These are phyloP conservation scores for Urocynchramus pylzowi DNA, from an alignment of 2,113 vertebrate genomes.

Conservation along the genomic window DNA sequence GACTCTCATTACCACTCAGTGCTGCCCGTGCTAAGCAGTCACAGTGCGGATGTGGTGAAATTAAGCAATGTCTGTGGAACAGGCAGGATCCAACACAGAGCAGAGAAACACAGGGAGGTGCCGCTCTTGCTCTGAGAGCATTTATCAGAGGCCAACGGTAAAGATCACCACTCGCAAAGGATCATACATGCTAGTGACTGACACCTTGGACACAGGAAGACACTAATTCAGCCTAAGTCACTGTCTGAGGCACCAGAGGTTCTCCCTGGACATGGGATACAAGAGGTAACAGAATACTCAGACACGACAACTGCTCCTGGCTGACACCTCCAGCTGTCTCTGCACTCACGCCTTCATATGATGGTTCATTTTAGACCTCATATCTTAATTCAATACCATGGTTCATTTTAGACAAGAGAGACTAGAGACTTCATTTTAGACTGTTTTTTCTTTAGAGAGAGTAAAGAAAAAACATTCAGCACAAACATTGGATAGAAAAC, in stretches of 20 bases:
- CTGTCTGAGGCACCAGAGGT: background rate
- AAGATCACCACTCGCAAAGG: background rate
- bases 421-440: no score
- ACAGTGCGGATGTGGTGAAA: background rate
- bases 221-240: background rate
- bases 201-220: fast-evolving
- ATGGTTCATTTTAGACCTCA: background rate
- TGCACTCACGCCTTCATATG: fast-evolving
- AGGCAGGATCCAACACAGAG: background rate
- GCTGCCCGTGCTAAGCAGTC: background rate
- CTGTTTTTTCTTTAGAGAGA: no score
- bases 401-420: background rate
- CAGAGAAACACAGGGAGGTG: background rate
- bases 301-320: background rate
- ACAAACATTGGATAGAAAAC: background rate
- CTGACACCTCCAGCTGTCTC: background rate
- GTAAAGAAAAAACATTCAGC: background rate
- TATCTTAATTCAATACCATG: fast-evolving
- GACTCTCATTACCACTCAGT: background rate
- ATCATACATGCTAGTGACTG: no score
- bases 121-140: background rate
- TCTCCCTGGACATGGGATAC: background rate
- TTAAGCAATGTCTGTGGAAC: fast-evolving
- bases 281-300: background rate
- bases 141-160: fast-evolving